These are phyloP conservation scores for Miltochrista miniata DNA, from an alignment of 2,888 invertebrate genomes.

Conservation along the genomic window DNA sequence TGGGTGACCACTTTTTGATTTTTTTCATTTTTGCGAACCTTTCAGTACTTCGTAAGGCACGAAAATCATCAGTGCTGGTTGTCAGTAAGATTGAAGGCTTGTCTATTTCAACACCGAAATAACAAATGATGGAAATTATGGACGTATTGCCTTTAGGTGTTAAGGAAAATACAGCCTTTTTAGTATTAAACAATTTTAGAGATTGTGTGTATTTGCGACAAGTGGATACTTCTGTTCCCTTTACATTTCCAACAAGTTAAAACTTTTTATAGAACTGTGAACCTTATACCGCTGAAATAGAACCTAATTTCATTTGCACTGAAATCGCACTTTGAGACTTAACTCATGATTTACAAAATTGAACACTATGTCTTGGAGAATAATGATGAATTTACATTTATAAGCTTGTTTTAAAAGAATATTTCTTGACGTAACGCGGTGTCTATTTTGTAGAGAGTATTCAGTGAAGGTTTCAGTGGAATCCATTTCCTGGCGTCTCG, in stretches of 20 bases:
- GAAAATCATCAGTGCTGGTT: too few relatives aligned
- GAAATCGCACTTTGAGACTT: background rate
- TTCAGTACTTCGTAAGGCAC: too few relatives aligned
- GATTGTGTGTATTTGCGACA: constrained; percentile 32
- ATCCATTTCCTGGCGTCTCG: constrained; percentile 46
- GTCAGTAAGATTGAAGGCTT: too few relatives aligned
- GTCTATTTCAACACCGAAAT: too few relatives aligned
- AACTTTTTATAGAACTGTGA: constrained; percentile 9
- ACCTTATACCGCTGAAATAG: background rate
- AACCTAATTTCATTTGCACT: constrained; percentile 10
- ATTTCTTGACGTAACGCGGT: constrained; percentile 32
- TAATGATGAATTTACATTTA: constrained; percentile 21
- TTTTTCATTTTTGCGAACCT: too few relatives aligned
- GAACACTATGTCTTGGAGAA: background rate
- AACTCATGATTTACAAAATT: constrained; percentile 1
- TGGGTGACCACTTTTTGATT: too few relatives aligned
- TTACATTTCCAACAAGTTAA: constrained; percentile 28
- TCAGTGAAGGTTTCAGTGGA: constrained; percentile 40
- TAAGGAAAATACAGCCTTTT: too few relatives aligned
- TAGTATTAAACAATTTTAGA: constrained; percentile 21
- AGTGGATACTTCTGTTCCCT: constrained; percentile 37
- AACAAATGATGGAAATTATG: too few relatives aligned
- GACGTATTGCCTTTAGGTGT: too few relatives aligned
- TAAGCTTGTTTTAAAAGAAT: constrained; percentile 13
- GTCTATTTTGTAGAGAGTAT: constrained; percentile 41